These are phyloP conservation scores for Hydropsyche tenuis DNA, from an alignment of 1,140 invertebrate species.

Conservation along the genomic window DNA sequence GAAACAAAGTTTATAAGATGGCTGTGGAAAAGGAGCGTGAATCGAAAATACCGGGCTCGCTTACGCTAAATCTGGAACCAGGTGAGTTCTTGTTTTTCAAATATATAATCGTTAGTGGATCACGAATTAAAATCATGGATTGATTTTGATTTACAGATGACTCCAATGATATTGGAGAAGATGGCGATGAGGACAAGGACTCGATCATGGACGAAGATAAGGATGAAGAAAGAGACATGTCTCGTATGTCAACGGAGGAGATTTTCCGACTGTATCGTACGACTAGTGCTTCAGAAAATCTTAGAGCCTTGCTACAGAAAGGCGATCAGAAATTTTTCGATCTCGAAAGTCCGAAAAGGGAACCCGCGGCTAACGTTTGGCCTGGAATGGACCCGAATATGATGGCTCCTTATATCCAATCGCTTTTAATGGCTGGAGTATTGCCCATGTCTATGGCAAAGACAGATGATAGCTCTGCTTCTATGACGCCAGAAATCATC, in stretches of 20 bases:
- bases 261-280: slow-evolving; percentile 66
- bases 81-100: slow-evolving; percentile 47
- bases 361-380: slow-evolving; percentile 61
- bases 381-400: slow-evolving; percentile 60
- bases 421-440: slow-evolving; percentile 51
- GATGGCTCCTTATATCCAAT: slow-evolving; percentile 64
- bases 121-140: neutral
- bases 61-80: slow-evolving; percentile 48
- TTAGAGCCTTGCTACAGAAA: slow-evolving; percentile 65
- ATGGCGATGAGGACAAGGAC: slow-evolving; percentile 66
- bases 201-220: slow-evolving; percentile 72
- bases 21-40: slow-evolving; percentile 74
- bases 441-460: slow-evolving; percentile 41
- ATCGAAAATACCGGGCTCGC: slow-evolving; percentile 57
- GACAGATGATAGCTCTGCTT: slow-evolving; percentile 49
- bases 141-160: slow-evolving; percentile 44
- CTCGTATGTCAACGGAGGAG: slow-evolving; percentile 68
- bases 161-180: slow-evolving; percentile 47
- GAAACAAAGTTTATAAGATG: slow-evolving; percentile 93
- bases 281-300: slow-evolving; percentile 61
- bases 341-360: slow-evolving; percentile 46
- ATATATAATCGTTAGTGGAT: too few species aligned
- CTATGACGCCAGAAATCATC: slow-evolving; percentile 66
- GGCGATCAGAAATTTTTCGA: slow-evolving; percentile 51
- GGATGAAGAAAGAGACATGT: slow-evolving; percentile 67